phyloP scores from a whole-genome alignment of 2,888 invertebrate genomes.

The Tipula helvola region DNA sequence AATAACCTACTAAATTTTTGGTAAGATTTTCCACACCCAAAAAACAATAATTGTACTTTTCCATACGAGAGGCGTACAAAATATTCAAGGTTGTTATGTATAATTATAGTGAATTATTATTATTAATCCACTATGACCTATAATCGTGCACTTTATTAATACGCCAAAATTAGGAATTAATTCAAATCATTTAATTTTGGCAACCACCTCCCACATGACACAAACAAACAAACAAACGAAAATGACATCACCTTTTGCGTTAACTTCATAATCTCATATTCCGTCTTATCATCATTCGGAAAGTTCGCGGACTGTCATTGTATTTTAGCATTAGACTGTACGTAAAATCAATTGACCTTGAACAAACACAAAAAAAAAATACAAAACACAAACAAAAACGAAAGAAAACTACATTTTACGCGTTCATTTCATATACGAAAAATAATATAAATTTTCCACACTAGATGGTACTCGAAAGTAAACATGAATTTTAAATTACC shows the following conservation, averaged over 20 bases:
- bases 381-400: not conserved
- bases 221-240: not conserved
- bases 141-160: not conserved
- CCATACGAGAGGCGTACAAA: not conserved
- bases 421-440: not conserved
- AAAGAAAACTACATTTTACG: not conserved
- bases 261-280: not conserved
- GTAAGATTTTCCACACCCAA: not conserved
- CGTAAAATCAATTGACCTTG: not conserved
- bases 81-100: not conserved
- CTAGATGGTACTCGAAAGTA: not conserved
- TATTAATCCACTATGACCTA: not conserved
- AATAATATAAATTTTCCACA: not conserved
- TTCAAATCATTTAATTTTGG: not conserved
- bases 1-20: not conserved
- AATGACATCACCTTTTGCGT: not conserved
- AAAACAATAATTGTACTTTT: not conserved
- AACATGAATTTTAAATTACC: not conserved
- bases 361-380: not conserved
- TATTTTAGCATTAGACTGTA: not conserved
- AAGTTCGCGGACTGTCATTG: not conserved
- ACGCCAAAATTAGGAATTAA: not conserved
- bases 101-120: not conserved
- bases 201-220: not conserved
- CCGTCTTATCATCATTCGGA: not conserved